Base-by-base conservation (phyloP, 2,888 invertebrate species). In the Cephus sareptanus region DNA sequence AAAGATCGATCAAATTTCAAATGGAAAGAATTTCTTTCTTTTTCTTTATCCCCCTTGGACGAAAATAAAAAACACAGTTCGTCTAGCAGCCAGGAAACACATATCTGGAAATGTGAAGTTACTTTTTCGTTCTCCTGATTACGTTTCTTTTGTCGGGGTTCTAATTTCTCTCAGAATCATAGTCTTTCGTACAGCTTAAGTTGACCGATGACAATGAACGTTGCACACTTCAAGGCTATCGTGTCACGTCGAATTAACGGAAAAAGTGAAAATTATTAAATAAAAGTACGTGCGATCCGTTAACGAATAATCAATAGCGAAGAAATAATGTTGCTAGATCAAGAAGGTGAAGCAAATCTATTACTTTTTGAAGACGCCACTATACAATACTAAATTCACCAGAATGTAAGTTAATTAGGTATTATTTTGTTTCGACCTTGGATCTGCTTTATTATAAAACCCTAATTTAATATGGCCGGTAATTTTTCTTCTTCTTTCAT, bases 381-480 rank as follows among this genome's bases (percentile, higher is more conserved):
- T 23, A 56, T 9, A 56, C 56, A 23, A 56, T 23, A 56, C 56
- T 56, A 56, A 56, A 23, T 56, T 56, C 56, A 56, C 56, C 56
- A 56, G 9, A 56, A 56, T 56, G 9, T 23, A 56, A 6, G 56
- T 56, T 23, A 56, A 23, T 23, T 56, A 23, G 23, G 56, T 56
- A 56, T 23, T 56, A 56, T 2, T 23, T 23, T 56, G 23, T 56
- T 56, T 23, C 23, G 56, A 56, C 56, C 40, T 56, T 81, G 83
- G 77, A 85, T 85, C 84, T 83, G 86, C 86, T 82, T 83, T 83
- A 87, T 89, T 88, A 86, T 89, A 89, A 81, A 88, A 88, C 84
- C 86, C 84, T 88, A 87, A 81, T 84, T 89, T 87, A 88, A 85
- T 86, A 87, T 89, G 89, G 89, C 89, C 89, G 89, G 88, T 89